Evolutionary conservation across 2,113 vertebrate genomes (phyloP).

Genomic region (Ophthalmolycus amberensis): DNA sequence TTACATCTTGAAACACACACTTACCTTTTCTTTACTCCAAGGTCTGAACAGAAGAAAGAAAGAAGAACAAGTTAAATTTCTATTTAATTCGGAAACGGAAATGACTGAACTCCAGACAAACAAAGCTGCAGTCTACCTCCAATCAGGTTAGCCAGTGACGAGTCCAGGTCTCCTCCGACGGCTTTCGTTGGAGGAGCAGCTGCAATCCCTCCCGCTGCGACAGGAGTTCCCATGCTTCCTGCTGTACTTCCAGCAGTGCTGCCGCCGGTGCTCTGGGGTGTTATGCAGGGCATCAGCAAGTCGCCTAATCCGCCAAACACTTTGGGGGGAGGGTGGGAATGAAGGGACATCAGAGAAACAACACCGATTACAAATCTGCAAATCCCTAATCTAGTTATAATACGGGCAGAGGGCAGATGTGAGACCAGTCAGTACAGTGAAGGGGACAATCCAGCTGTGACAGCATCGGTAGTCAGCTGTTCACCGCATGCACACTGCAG

Average conservation of each 20-base stretch:
- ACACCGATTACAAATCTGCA: constrained; percentile 46
- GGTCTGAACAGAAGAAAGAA: constrained; percentile 83
- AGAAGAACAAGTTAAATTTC: constrained; percentile 28
- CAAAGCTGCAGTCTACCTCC: constrained; percentile 87
- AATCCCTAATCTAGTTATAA: constrained; percentile 24
- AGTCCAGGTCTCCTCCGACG: constrained; percentile 94
- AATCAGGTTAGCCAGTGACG: constrained; percentile 94
- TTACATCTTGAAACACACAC: constrained; percentile 62
- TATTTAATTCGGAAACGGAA: neutral
- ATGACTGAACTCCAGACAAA: neutral
- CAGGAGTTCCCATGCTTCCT: constrained; percentile 70
- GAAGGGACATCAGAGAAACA: constrained; percentile 42
- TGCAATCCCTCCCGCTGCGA: constrained; percentile 59
- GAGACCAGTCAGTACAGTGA: constrained; percentile 17
- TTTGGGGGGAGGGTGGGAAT: constrained; percentile 58
- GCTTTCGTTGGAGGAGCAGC: constrained; percentile 84
- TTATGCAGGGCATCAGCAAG: constrained; percentile 95
- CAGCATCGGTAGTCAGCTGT: constrained; percentile 33
- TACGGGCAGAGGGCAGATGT: constrained; percentile 24
- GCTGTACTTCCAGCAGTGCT: constrained; percentile 76
- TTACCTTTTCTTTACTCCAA: constrained; percentile 98
- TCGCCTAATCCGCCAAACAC: constrained; percentile 97
- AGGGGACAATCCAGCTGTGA: constrained; percentile 23
- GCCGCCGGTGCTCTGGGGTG: constrained; percentile 90
- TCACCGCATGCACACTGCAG: constrained; percentile 53